These are phyloP conservation scores for Nomada goodeniana DNA, from an alignment of 2,888 invertebrate species.

Conservation along the genomic window DNA sequence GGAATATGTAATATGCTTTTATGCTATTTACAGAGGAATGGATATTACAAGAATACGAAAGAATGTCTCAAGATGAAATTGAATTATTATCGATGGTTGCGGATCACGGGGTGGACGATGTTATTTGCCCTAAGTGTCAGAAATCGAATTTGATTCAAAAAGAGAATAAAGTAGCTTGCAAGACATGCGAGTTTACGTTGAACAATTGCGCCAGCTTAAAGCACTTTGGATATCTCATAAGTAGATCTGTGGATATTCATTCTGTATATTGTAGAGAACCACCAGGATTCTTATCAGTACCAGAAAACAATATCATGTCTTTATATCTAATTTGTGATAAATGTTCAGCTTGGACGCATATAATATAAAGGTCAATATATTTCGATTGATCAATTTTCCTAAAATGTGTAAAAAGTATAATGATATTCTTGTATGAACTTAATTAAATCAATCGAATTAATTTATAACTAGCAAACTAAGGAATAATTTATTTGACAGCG, in stretches of 20 bases:
- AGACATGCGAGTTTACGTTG: conserved; percentile 75
- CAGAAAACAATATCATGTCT: conserved; percentile 71
- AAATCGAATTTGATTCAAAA: conserved; percentile 70
- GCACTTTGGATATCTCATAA: conserved; percentile 74
- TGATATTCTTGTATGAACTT: background rate
- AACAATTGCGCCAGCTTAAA: conserved; percentile 65
- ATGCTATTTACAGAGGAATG: conserved; percentile 75
- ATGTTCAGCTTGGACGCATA: conserved; percentile 72
- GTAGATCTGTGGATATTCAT: conserved; percentile 73
- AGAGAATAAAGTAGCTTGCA: conserved; percentile 73
- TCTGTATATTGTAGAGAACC: conserved; percentile 68
- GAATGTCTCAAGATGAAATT: conserved; percentile 76
- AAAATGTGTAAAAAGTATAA: background rate
- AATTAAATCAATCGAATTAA: background rate
- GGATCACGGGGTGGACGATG: conserved; percentile 74
- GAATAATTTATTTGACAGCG: background rate
- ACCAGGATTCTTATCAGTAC: conserved; percentile 77
- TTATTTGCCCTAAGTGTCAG: conserved; percentile 83
- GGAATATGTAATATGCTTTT: background rate
- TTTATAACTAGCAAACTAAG: conserved; percentile 12
- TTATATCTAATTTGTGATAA: conserved; percentile 77
- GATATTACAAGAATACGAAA: conserved; percentile 81
- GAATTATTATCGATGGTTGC: conserved; percentile 72
- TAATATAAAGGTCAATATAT: conserved; percentile 58
- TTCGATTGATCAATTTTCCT: background rate